These are phyloP conservation scores for Mobula birostris DNA, from an alignment of 2,113 vertebrate genomes.

Conservation along the genomic window DNA sequence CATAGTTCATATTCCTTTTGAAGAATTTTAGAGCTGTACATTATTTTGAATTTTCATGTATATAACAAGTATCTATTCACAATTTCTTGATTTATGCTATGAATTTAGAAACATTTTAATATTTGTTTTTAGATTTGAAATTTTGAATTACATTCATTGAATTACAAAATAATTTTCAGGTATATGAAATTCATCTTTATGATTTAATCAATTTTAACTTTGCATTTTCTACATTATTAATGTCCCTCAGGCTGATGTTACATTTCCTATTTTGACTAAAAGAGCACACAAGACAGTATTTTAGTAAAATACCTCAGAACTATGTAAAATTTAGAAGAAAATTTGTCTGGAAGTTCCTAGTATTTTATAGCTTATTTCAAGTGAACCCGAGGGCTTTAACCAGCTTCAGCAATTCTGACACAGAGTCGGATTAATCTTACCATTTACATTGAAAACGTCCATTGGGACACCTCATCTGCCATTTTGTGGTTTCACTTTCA, in stretches of 20 bases:
- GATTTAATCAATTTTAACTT: not conserved
- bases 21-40: not conserved
- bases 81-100: not conserved
- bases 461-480: not conserved
- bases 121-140: not conserved
- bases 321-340: not conserved
- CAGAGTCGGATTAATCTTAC: not conserved
- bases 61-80: not conserved
- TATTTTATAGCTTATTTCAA: not conserved
- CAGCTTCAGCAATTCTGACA: conserved; percentile 1
- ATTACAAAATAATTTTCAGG: not conserved
- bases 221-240: not conserved
- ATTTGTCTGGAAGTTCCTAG: not conserved
- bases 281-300: not conserved
- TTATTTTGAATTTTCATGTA: not conserved
- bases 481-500: conserved; percentile 3
- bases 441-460: not conserved
- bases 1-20: not conserved
- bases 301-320: not conserved
- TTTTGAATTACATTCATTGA: not conserved
- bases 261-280: not conserved
- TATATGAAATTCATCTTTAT: not conserved
- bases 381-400: not conserved
- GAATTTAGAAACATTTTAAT: not conserved
- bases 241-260: not conserved